Percentiles rank a stretch among this genome's conserved stretches.
These are phyloP conservation scores for Corynorhinus townsendii DNA, from an alignment of 2,113 vertebrate genomes.

Conservation along the genomic window DNA sequence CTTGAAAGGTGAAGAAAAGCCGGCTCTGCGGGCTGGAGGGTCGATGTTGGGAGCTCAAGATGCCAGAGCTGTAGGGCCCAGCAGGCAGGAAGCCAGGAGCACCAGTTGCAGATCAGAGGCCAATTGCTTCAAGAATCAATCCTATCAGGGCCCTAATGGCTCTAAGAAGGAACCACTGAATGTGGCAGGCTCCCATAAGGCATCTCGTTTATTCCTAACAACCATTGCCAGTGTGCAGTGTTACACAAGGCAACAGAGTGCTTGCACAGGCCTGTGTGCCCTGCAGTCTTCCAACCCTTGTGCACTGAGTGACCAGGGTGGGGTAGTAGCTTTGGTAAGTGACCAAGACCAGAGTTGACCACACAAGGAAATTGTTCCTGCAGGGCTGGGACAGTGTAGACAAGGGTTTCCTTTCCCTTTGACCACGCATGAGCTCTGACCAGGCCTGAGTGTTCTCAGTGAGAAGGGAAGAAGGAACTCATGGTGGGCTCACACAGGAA, in stretches of 20 bases:
- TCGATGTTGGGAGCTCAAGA: background rate
- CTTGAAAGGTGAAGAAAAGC: background rate
- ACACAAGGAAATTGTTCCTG: background rate
- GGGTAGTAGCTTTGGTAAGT: background rate
- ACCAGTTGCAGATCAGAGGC: background rate
- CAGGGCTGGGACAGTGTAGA: too few species aligned
- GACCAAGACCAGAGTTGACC: background rate
- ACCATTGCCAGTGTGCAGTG: background rate
- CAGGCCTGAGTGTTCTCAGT: background rate
- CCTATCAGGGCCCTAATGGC: background rate
- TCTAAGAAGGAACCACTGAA: background rate
- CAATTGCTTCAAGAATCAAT: background rate
- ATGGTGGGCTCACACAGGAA: background rate
- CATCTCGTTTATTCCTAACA: background rate
- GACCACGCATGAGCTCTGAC: background rate
- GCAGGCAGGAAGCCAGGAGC: background rate
- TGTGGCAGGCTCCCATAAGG: background rate
- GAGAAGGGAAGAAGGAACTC: background rate
- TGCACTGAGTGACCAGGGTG: background rate
- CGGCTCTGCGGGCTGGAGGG: background rate
- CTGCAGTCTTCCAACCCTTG: background rate
- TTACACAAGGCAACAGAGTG: background rate
- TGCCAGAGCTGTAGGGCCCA: background rate
- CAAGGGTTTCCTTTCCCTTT: background rate
- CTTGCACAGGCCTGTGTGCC: accelerated